Percentiles rank a stretch among this genome's conserved stretches.
Evolutionary conservation across 1,140 invertebrate genomes (phyloP).

Genomic region (Zaprionus nigranus): DNA sequence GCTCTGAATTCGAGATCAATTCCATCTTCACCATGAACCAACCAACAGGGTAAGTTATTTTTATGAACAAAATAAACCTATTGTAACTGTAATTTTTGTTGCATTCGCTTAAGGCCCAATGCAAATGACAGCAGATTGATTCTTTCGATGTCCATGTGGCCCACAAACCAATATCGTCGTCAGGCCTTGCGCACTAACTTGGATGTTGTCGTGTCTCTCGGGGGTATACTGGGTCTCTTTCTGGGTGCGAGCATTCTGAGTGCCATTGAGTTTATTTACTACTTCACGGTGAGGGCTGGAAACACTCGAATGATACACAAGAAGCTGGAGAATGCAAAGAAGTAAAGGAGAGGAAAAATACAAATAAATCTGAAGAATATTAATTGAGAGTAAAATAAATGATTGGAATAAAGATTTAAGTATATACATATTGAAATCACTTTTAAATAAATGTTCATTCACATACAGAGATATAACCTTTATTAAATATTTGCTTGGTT

Average conservation of each 20-base stretch:
- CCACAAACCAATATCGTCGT: constrained; percentile 84
- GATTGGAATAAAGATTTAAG: neutral
- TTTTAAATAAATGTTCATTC: neutral
- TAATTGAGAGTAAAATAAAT: neutral
- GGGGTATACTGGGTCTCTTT: constrained; percentile 85
- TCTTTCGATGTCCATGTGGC: constrained; percentile 58
- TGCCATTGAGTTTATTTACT: constrained; percentile 85
- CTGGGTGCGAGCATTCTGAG: constrained; percentile 86
- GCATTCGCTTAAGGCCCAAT: neutral
- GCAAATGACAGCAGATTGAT: constrained; percentile 33
- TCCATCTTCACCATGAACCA: constrained; percentile 1
- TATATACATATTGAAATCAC: neutral
- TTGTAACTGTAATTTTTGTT: constrained; percentile 15
- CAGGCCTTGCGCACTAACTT: constrained; percentile 85
- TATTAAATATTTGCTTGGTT: constrained; percentile 69
- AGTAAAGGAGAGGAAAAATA: neutral
- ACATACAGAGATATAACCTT: constrained; percentile 14
- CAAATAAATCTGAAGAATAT: neutral
- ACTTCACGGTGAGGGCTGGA: constrained; percentile 73
- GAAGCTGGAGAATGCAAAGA: neutral
- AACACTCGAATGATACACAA: constrained; percentile 29
- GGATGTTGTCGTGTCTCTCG: constrained; percentile 84
- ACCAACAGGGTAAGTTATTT: neutral
- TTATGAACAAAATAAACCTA: neutral
- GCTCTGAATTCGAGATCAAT: constrained; percentile 85